A percentile compares a stretch with the other conserved stretches of the same genome.
Evolutionary conservation across 1,140 invertebrate genomes (phyloP).

Genomic region (Drosophila rufa): DNA sequence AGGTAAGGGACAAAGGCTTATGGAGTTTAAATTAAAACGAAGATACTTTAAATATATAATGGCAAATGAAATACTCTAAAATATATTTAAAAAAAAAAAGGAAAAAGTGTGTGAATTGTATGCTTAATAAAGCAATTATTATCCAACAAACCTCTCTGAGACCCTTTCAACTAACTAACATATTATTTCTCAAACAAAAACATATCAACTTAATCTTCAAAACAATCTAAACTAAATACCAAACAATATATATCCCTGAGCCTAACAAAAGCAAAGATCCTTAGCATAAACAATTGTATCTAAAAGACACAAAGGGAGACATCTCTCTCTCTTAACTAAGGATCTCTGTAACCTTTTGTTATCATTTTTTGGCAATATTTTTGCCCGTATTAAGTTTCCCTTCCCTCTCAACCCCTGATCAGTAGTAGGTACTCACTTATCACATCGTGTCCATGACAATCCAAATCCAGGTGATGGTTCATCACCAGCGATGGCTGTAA

Average conservation of each 20-base stretch:
- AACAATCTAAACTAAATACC: background rate
- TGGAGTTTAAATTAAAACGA: accelerated
- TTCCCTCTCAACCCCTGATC: background rate
- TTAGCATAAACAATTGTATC: constrained; percentile 14
- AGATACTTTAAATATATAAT: background rate
- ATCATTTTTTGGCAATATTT: background rate
- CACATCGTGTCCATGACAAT: constrained; percentile 85
- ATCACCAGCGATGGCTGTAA: constrained; percentile 87
- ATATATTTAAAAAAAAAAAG: too few relatives aligned
- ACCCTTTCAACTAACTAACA: background rate
- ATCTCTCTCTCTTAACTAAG: background rate
- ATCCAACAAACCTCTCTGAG: too few relatives aligned
- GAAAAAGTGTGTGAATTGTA: background rate
- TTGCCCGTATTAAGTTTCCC: constrained; percentile 9
- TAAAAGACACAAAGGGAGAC: constrained; percentile 3
- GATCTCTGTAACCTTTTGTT: constrained; percentile 12
- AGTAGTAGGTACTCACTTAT: constrained; percentile 77
- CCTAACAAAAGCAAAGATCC: background rate
- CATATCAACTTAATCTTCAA: background rate
- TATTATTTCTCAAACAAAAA: background rate
- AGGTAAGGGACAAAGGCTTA: background rate
- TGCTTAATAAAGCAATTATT: too few relatives aligned
- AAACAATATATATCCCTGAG: background rate
- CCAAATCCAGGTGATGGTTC: constrained; percentile 86
- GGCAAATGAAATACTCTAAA: background rate